These are phyloP conservation scores for Puma concolor DNA, from an alignment of 2,113 vertebrate genomes.

Conservation along the genomic window DNA sequence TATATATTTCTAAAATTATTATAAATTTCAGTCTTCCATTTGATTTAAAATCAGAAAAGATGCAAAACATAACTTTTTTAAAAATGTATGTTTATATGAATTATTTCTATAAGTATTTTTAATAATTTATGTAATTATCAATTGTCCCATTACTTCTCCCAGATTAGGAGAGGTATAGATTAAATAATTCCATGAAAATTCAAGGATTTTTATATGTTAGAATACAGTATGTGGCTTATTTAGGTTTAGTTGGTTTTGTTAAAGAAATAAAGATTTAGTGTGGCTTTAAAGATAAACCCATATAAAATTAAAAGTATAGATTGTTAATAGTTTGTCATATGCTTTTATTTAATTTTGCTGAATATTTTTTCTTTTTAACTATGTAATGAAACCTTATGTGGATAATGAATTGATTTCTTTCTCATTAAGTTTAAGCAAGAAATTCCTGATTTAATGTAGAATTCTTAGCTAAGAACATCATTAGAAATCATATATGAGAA, in stretches of 20 bases:
- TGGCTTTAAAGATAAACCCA: background rate
- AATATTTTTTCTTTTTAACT: background rate
- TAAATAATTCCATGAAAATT: background rate
- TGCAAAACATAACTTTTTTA: background rate
- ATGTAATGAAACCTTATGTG: background rate
- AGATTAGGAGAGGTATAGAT: background rate
- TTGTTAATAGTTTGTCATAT: background rate
- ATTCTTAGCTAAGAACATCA: background rate
- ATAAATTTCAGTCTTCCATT: background rate
- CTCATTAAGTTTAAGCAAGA: background rate
- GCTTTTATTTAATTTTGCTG: background rate
- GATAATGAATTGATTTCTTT: background rate
- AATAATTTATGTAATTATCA: background rate
- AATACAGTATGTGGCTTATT: background rate
- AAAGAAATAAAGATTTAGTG: conserved; percentile 15
- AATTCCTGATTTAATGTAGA: background rate
- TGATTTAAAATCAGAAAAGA: background rate
- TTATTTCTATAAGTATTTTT: conserved; percentile 29
- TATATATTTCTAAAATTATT: background rate
- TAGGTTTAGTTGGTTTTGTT: background rate
- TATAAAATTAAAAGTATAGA: background rate
- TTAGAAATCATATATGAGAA: background rate
- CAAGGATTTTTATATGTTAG: background rate
- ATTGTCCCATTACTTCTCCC: background rate
- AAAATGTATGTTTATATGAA: conserved; percentile 30